These are phyloP conservation scores for Notarius lentiginosus DNA, from an alignment of 2,113 vertebrate genomes.

Conservation along the genomic window DNA sequence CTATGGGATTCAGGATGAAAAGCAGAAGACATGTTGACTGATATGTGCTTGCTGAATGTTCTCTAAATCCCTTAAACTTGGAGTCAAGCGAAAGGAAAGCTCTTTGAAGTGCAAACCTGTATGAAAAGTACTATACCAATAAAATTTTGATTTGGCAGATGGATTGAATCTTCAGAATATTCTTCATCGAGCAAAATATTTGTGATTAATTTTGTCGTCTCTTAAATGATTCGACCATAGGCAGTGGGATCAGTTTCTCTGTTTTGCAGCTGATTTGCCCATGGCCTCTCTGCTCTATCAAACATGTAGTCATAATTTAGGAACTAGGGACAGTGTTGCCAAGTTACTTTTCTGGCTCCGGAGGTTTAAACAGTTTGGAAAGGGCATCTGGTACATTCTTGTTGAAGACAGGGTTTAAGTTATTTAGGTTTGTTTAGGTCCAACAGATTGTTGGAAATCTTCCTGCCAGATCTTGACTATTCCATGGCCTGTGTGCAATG, in stretches of 20 bases:
- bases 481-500: background rate
- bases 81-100: background rate
- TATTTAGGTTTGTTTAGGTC: background rate
- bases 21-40: background rate
- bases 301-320: background rate
- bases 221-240: background rate
- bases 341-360: background rate
- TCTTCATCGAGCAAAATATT: background rate
- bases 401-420: background rate
- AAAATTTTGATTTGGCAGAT: background rate
- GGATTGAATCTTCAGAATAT: background rate
- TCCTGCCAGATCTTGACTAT: background rate
- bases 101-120: conserved; percentile 1
- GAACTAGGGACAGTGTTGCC: background rate
- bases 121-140: background rate
- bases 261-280: background rate
- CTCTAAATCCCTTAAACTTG: background rate
- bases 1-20: background rate
- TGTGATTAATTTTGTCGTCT: background rate
- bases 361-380: background rate
- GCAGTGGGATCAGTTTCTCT: background rate
- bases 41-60: background rate
- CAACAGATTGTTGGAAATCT: background rate
- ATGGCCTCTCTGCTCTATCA: background rate
- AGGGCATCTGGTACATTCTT: background rate